Evolutionary conservation across 2,113 vertebrate genomes (phyloP), one percentile per base, ranked within the genome.

Genomic region (Brachyistius frenatus): DNA sequence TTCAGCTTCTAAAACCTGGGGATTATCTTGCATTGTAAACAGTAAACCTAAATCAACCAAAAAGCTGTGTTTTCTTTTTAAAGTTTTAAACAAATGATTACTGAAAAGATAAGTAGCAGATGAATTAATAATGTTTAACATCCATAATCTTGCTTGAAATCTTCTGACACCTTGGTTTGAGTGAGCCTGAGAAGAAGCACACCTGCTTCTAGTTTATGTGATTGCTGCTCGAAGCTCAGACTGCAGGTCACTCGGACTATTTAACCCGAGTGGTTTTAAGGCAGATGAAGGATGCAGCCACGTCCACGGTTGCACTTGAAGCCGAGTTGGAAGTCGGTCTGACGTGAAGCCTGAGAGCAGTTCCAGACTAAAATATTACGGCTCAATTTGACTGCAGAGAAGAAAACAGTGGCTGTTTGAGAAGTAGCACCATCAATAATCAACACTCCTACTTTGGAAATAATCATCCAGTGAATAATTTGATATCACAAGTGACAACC

Each of bases 161-260:
- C 6, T 41, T 41, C 39, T 1, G 2, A 7, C 2, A 9, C 39
- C 39, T 41, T 41, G 39, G 1, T 39, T 39, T 39, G 41, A n/a
- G 35, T 53, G 46, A 2, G 16, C 33, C 46, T 46, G 52, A 63
- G 46, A 39, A 56, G 14, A 52, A 36, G 33, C 83, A 65, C 91
- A 91, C 76, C 90, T 90, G 91, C n/a, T 36, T 65, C 63, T 32
- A 35, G 31, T 90, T 86, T 54, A 14, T 47, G 46, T 89, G 81
- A 90, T 91, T 88, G 70, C 73, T 46, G 55, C 67, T 63, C 0
- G 4, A 53, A 5, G 23, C 46, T 64, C 64, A 66, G 31, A 54
- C 41, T 65, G 66, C 41, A 5, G 47, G 32, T n/a, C 5, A 0
- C 15, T 39, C 31, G 7, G 15, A 9, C 15, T 32, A 44, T 64